phyloP scores from a whole-genome alignment of 2,113 vertebrate genomes.

The Aspidoscelis tigris region DNA sequence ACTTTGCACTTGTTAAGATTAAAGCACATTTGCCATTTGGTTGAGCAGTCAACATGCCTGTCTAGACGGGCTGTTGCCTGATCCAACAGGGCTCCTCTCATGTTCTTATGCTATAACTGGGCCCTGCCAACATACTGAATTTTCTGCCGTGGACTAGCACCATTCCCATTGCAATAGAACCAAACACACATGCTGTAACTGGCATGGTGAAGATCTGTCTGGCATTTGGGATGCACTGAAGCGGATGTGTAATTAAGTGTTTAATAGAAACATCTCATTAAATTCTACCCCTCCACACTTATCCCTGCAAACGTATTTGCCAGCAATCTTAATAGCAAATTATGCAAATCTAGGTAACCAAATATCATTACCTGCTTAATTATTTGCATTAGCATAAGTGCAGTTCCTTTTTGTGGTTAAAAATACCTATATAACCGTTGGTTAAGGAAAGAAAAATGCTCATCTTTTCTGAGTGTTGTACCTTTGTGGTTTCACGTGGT shows the following conservation, averaged over 20 bases:
- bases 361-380: background rate
- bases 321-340: background rate
- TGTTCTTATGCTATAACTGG: too few relatives aligned
- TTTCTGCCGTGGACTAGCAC: conserved; percentile 31
- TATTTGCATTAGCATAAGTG: background rate
- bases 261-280: background rate
- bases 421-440: background rate
- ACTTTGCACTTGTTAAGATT: too few relatives aligned
- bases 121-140: background rate
- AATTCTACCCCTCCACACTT: background rate
- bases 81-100: too few relatives aligned
- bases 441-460: too few relatives aligned
- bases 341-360: background rate
- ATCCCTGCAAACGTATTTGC: background rate
- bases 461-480: background rate
- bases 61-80: too few relatives aligned
- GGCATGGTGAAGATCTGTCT: background rate
- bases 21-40: too few relatives aligned
- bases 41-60: too few relatives aligned
- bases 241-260: background rate
- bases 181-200: background rate
- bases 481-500: background rate
- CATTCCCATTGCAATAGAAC: conserved; percentile 9
- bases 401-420: background rate
- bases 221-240: background rate